Evolutionary conservation across 1,140 invertebrate species (phyloP), one percentile per base, ranked within the genome.

Genomic region (Vollenhovia emeryi): DNA sequence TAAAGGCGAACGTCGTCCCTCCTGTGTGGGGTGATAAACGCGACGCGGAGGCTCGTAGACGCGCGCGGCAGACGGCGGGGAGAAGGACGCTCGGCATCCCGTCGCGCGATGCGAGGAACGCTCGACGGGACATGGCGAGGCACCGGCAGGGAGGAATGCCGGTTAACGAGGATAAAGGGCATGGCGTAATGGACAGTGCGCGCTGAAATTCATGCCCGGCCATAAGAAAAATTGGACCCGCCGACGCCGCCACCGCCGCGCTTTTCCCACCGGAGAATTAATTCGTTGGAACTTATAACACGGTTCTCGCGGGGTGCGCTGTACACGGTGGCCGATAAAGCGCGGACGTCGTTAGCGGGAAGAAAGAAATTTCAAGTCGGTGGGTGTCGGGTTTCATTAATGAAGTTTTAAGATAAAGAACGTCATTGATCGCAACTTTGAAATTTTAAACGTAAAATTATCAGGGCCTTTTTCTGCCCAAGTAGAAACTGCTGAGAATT

Each of bases 21-120:
- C 45, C 69, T 69, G 76, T 79, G 66, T 84, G 64, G 24, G 55
- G 87, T 91, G 92, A 92, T 92, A 92, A 93, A 93, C 91, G 86
- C 85, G 76, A 68, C 48, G 50, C 33, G 78, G 48, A 69, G 24
- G 36, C 45, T n/a, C 33, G 59, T 52, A 48, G 52, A 73, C 62
- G 66, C 33, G 48, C 21, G 60, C 59, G 40, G 69, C 59, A 55
- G 15, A 59, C 24, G n/a, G 62, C 85, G 33, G 68, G 45, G 55
- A 27, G 50, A 71, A 43, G 30, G 66, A 59, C 36, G 15, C 66
- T 9, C 5, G 68, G 78, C 78, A 82, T 57, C 78, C 66, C 78
- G 78, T 69, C 59, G 76, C 68, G 69, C 71, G 68, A 50, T 69
- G 71, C 50, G 24, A 83, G 59, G 52, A 69, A 62, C 66, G 50